Conservation (phyloP, 1,140 invertebrate genomes). For the Drosophila bipectinata region DNA sequence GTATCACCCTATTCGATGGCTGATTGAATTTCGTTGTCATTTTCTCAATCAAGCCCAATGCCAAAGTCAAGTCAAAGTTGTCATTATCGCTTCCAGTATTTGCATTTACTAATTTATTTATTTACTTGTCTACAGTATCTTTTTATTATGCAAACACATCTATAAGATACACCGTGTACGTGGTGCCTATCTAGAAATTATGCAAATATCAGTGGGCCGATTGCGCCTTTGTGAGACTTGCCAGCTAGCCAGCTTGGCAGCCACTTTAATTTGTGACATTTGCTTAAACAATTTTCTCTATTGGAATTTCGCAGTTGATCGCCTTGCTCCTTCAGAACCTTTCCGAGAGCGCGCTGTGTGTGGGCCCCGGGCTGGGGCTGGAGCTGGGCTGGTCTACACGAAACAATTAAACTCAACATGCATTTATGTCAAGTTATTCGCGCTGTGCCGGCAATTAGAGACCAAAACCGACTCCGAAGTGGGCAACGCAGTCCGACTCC, state of each 20-base stretch:
- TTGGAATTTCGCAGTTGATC: slow-evolving; percentile 18
- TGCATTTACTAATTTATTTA: slow-evolving; percentile 60
- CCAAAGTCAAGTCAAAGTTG: slow-evolving; percentile 62
- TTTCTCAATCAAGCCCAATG: slow-evolving; percentile 48
- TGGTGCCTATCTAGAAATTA: slow-evolving; percentile 67
- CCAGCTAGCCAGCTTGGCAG: slow-evolving; percentile 26
- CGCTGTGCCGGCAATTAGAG: slow-evolving; percentile 72
- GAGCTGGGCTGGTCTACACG: slow-evolving; percentile 32
- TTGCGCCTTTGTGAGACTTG: slow-evolving; percentile 41
- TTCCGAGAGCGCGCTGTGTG: slow-evolving; percentile 29
- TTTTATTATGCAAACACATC: slow-evolving; percentile 50
- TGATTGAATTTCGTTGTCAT: slow-evolving; percentile 68
- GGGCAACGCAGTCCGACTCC: slow-evolving; percentile 11
- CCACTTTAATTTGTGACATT: slow-evolving; percentile 76
- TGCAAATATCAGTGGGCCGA: slow-evolving; percentile 71
- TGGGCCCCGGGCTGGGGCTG: slow-evolving; percentile 31
- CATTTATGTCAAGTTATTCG: slow-evolving; percentile 81
- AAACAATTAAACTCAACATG: slow-evolving; percentile 80
- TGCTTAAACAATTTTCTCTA: slow-evolving; percentile 63
- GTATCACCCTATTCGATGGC: not conserved
- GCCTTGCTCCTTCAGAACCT: not conserved
- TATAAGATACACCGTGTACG: slow-evolving; percentile 28
- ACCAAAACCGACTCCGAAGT: slow-evolving; percentile 33
- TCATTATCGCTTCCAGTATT: slow-evolving; percentile 50
- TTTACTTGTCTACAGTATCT: slow-evolving; percentile 57